These are phyloP conservation scores for Crotalus horridus DNA, from an alignment of 2,113 vertebrate species.

Conservation along the genomic window DNA sequence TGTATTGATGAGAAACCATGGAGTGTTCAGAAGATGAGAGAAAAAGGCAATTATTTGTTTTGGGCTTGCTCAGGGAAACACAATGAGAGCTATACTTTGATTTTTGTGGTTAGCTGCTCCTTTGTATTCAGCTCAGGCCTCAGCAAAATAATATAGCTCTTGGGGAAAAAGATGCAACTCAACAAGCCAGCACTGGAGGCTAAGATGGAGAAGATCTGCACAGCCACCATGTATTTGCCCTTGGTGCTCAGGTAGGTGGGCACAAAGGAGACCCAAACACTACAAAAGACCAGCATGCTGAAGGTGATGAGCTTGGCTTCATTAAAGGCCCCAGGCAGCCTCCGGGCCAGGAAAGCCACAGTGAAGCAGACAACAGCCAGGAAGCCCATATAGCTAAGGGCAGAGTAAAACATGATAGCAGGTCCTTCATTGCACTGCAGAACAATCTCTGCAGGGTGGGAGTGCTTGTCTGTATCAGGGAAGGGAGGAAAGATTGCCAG, in stretches of 20 bases:
- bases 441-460: not conserved
- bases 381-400: not conserved
- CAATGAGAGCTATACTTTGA: not conserved
- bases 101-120: not conserved
- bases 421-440: not conserved
- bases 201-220: not conserved
- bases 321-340: not conserved
- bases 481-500: not conserved
- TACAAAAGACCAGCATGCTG: not conserved
- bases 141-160: not conserved
- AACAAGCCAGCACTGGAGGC: not conserved
- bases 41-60: not conserved
- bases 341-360: not conserved
- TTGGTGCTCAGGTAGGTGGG: not conserved
- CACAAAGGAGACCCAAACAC: not conserved
- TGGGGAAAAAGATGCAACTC: not conserved
- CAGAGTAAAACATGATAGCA: not conserved
- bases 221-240: not conserved
- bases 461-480: not conserved
- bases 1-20: not conserved
- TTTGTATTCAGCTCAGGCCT: not conserved
- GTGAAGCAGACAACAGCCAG: not conserved
- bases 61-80: not conserved
- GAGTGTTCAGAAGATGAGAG: not conserved
- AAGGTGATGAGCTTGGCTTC: not conserved